Base-by-base conservation (phyloP, 2,797 vertebrate species). In the Gymnopithys bicolor region DNA sequence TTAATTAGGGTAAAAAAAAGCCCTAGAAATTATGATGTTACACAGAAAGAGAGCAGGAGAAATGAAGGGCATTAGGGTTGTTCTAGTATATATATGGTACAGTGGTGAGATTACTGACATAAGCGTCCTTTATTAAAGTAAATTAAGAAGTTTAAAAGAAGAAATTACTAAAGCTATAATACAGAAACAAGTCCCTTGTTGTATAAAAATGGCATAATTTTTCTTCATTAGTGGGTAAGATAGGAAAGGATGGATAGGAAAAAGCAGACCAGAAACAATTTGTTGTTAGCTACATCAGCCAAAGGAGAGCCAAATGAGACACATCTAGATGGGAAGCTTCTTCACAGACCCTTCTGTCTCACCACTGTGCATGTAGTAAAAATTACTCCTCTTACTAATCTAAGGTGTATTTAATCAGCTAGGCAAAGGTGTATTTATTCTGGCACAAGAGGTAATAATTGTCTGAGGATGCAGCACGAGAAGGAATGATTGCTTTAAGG, bases 21-120 rank as follows among this genome's bases (percentile, higher is more conserved):
- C 24, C 58, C 13, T 68, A 63, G 69, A 94, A 96, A 88, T 94
- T 91, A 71, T 13, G 51, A 14, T 37, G 62, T 94, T 58, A n/a
- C 66, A 55, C 62, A 63, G 80, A 94, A 88, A 78, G 63, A 75
- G 33, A 93, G 39, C 58, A 84, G 62, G 73, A 96, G 63, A 93
- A 94, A 86, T 88, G 69, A 96, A 96, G 93, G 96, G 22, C 92
- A 68, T 88, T 86, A 46, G 27, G 62, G 35, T 24, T 82, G 83
- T 88, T 83, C 90, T 95, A 30, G 53, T 83, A 88, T 56, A 70
- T 69, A 71, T 86, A 30, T 70, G 58, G 76, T 93, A 35, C 46
- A 79, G 19, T 1, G 0, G 35, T 59, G 66, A 89, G 73, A 84
- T 52, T 55, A 69, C 4, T 2, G 76, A 63, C 5, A n/a, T 87